These are phyloP conservation scores for Thalassarche chlororhynchos DNA, from an alignment of 2,113 vertebrate genomes.

Conservation along the genomic window DNA sequence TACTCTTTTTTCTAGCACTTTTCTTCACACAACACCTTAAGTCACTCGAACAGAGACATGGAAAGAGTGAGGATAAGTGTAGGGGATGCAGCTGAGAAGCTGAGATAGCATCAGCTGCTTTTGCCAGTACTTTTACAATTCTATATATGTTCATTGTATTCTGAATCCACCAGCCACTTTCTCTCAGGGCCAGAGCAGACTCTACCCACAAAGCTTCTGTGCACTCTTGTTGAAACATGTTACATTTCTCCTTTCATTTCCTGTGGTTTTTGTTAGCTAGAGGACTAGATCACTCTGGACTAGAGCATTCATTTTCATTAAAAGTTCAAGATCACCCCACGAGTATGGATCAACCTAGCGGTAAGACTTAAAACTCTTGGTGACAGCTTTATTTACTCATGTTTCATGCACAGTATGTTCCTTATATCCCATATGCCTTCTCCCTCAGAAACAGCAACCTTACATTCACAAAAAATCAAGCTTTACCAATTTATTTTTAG, in stretches of 20 bases:
- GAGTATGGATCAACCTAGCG: background rate
- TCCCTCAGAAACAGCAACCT: background rate
- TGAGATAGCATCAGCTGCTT: background rate
- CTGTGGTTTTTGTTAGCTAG: background rate
- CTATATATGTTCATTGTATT: background rate
- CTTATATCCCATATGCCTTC: conserved; percentile 1
- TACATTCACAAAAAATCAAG: background rate
- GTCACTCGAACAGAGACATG: background rate
- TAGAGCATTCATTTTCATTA: background rate
- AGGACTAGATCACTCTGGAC: background rate
- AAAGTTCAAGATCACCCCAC: background rate
- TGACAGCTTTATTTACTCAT: conserved; percentile 36
- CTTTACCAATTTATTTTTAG: background rate
- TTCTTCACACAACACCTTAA: background rate
- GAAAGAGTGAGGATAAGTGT: background rate
- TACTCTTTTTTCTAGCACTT: background rate
- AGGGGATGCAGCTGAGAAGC: background rate
- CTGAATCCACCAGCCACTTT: background rate
- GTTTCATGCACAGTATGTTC: conserved; percentile 17
- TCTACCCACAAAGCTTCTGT: background rate
- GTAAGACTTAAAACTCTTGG: background rate
- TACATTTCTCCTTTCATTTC: background rate
- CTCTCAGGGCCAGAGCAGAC: background rate
- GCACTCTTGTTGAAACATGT: background rate
- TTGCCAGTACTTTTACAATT: background rate